Percentiles rank a stretch among this genome's conserved stretches.
phyloP scores from a whole-genome alignment of 2,797 vertebrate genomes.

The Decapterus maruadsi region DNA sequence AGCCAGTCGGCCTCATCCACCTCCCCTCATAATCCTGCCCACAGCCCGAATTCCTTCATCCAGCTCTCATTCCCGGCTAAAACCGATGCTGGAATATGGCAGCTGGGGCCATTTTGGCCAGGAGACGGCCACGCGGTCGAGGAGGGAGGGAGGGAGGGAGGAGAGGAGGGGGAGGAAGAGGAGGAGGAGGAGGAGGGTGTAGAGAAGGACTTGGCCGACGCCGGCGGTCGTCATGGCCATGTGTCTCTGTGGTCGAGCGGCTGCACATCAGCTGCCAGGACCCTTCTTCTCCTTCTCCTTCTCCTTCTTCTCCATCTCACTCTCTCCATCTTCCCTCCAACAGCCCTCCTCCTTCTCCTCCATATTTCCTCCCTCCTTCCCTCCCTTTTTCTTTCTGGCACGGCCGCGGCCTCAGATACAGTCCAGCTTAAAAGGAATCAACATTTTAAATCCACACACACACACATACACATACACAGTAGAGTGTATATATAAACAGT shows the following conservation, averaged over 20 bases:
- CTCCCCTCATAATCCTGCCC: constrained; percentile 69
- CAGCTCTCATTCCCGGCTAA: constrained; percentile 73
- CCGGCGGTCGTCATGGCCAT: constrained; percentile 55
- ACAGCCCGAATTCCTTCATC: constrained; percentile 78
- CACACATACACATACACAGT: constrained; percentile 36
- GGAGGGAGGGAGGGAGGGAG: constrained; percentile 30
- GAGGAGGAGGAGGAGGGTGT: constrained; percentile 21
- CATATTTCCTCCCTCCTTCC: constrained; percentile 11
- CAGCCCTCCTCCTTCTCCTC: not conserved
- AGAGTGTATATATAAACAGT: constrained; percentile 51
- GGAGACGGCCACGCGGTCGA: constrained; percentile 51
- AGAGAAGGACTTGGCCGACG: constrained; percentile 73
- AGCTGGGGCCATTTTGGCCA: constrained; percentile 74
- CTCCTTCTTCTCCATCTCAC: not conserved
- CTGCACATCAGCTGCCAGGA: constrained; percentile 70
- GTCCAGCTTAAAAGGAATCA: constrained; percentile 75
- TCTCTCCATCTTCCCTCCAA: constrained; percentile 23
- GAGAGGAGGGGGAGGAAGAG: constrained; percentile 18
- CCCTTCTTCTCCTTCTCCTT: constrained; percentile 31
- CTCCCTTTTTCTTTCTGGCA: constrained; percentile 62
- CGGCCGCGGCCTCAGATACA: constrained; percentile 51
- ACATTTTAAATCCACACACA: constrained; percentile 68
- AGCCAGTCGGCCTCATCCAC: constrained; percentile 72
- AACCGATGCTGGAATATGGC: constrained; percentile 72
- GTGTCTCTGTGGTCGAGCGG: constrained; percentile 69